Conservation (phyloP, 2,888 invertebrate genomes). For the Adelognathus sp. region DNA sequence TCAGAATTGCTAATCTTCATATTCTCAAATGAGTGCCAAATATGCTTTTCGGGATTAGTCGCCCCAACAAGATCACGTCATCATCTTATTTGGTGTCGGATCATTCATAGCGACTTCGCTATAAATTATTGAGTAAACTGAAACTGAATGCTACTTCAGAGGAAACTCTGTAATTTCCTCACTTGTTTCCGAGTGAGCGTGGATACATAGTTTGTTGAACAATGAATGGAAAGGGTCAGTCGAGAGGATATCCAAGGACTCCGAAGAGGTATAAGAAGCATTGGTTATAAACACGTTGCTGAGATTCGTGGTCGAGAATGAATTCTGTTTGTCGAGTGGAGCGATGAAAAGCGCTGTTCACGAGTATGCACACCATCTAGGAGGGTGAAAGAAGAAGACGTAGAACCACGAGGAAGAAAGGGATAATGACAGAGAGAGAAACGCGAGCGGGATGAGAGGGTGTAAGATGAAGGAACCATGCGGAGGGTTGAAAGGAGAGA, state of each 20-base stretch:
- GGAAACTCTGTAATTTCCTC: no score
- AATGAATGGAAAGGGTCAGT: background rate
- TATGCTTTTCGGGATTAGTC: no score
- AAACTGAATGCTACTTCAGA: no score
- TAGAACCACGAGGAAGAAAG: constrained; percentile 65
- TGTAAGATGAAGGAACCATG: constrained; percentile 6
- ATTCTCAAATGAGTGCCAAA: no score
- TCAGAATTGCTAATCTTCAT: no score
- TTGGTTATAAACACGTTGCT: background rate
- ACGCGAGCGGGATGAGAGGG: constrained; percentile 44
- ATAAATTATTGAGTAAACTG: no score
- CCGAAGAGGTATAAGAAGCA: background rate
- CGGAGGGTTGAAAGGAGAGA: constrained; percentile 19
- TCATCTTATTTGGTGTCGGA: no score
- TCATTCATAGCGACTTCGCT: no score
- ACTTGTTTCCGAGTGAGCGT: no score
- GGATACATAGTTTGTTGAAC: no score
- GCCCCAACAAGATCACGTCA: no score
- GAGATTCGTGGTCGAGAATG: background rate
- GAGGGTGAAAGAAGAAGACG: constrained; percentile 46
- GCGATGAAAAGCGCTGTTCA: background rate
- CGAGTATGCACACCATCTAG: background rate
- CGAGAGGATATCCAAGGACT: background rate
- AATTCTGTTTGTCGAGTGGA: background rate
- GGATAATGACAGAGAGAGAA: constrained; percentile 52